Evolutionary conservation across 2,888 invertebrate genomes (phyloP), one percentile per base, ranked within the genome.

Genomic region (Xylophagus ater): DNA sequence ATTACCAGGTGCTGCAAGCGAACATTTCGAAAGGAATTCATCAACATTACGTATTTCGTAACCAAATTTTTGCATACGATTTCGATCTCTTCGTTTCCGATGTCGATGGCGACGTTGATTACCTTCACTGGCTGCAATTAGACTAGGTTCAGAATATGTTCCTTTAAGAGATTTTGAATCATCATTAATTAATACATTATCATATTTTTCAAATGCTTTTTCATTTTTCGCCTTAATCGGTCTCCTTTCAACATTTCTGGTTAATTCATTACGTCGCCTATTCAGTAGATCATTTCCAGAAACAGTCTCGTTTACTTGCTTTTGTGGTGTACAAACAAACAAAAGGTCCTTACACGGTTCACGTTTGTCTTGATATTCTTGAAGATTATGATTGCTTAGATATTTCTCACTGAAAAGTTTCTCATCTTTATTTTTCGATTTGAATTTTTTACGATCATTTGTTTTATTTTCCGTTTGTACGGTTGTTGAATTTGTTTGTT

Each of bases 1-100:
- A 61, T 87, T 87, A 30, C 84, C 87, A 0, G 87, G 87, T 19
- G 76, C 76, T 44, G 82, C 78, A 47, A 86, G 72, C 8, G 84
- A 78, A 7, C 86, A 84, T 76, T 82, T 81, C 5, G 78, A 76
- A 35, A 86, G 68, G 58, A 85, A 85, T 44, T 76, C 76, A 57
- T 85, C 84, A 44, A 86, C 72, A 60, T 86, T 84, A 44, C 76
- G 72, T 33, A 86, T 85, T 49, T 85, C 83, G 52, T 86, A 85
- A 34, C 85, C 85, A 52, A 85, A 83, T 21, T 62, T 57, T 40
- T 60, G 62, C 5, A 52, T 51, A 2, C 62, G 60, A 49, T 57
- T 56, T 9, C 62, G 53, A 31, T 62, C 62, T 24, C 61, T 51
- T 1, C 62, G 56, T 45, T 62, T 62, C 41, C 62, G 59, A 37